Evolutionary conservation across 2,797 vertebrate genomes (phyloP).

Genomic region (Acropternis orthonyx): DNA sequence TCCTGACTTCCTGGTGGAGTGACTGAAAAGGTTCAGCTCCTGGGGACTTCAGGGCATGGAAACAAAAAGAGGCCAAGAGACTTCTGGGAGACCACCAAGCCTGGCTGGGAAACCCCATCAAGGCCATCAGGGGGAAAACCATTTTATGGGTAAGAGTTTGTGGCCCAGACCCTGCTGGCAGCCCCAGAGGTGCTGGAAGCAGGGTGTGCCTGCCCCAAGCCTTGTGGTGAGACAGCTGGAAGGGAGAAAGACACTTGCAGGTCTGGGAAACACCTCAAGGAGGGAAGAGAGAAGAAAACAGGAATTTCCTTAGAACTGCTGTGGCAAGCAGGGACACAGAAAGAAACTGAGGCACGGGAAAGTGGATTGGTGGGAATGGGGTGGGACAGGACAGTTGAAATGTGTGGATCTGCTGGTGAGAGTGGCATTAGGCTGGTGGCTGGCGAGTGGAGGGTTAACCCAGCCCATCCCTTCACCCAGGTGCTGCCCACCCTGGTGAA

Average conservation of each 20-base stretch:
- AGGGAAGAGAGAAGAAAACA: background rate
- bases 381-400: background rate
- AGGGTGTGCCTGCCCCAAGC: background rate
- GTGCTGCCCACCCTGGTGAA: background rate
- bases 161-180: background rate
- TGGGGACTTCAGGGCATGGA: background rate
- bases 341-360: background rate
- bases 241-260: background rate
- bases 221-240: background rate
- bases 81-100: background rate
- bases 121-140: accelerated
- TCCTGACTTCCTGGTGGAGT: background rate
- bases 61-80: background rate
- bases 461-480: background rate
- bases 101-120: background rate
- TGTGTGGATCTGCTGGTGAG: accelerated
- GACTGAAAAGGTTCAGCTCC: background rate
- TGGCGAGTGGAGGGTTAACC: background rate
- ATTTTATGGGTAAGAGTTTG: background rate
- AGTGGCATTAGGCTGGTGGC: background rate
- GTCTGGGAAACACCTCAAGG: background rate
- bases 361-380: background rate
- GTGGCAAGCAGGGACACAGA: background rate
- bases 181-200: background rate
- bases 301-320: background rate